Conservation (phyloP, 2,797 vertebrate genomes). For the Esox lucius region DNA sequence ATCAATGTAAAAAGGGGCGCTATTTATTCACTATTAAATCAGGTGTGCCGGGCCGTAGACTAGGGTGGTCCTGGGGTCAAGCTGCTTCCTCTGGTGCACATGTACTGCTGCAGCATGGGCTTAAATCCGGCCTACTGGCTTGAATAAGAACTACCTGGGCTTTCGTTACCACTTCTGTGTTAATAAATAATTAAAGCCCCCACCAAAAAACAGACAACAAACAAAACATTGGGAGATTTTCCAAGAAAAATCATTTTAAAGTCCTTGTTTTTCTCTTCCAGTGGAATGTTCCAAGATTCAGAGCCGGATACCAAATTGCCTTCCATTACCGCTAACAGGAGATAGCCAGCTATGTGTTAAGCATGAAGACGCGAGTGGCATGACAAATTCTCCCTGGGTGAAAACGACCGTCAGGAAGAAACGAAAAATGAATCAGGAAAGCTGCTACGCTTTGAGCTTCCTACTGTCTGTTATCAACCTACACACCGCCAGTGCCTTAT, state of each 20-base stretch:
- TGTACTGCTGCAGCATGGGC: no score
- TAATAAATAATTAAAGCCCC: no score
- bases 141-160: no score
- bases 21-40: no score
- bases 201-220: no score
- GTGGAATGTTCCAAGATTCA: constrained; percentile 53
- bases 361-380: constrained; percentile 59
- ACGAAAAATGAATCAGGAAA: constrained; percentile 66
- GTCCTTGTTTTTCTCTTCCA: constrained; percentile 61
- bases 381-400: constrained; percentile 51
- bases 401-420: constrained; percentile 31
- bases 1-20: background rate
- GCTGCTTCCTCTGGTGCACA: no score
- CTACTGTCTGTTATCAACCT: constrained; percentile 70
- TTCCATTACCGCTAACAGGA: constrained; percentile 37
- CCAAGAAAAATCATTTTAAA: no score
- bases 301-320: constrained; percentile 43
- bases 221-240: no score
- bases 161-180: no score
- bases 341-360: constrained; percentile 57
- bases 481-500: constrained; percentile 54
- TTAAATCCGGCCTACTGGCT: no score
- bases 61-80: no score
- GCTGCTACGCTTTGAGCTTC: constrained; percentile 44
- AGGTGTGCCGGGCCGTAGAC: no score